phyloP scores from a whole-genome alignment of 2,888 invertebrate genomes.

The Elegia similella region DNA sequence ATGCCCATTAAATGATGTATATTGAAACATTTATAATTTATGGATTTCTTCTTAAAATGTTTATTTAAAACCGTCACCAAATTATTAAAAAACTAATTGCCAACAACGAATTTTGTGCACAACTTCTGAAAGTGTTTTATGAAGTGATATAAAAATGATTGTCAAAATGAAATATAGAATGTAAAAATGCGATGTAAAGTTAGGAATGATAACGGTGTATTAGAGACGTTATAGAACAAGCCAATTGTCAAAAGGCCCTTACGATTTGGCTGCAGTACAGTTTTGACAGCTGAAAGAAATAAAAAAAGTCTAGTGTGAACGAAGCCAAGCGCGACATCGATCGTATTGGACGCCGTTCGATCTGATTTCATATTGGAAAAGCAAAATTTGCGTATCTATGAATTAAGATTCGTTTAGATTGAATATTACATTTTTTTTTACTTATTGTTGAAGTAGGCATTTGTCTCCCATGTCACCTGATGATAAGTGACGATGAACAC shows the following conservation, averaged over 20 bases:
- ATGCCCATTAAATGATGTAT: not conserved
- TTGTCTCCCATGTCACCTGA: too few species aligned
- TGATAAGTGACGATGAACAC: too few species aligned
- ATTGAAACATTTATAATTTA: too few species aligned
- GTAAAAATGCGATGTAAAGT: conserved; percentile 10
- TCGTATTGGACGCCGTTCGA: not conserved
- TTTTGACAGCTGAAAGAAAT: conserved; percentile 77
- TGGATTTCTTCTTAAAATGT: not conserved
- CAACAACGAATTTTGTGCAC: not conserved
- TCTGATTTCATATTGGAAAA: not conserved
- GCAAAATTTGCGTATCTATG: not conserved
- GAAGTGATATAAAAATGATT: not conserved
- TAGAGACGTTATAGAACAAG: conserved; percentile 37
- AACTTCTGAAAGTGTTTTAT: not conserved
- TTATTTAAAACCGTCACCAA: not conserved
- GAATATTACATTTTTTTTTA: too few species aligned
- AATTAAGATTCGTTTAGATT: not conserved
- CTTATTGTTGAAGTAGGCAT: too few species aligned
- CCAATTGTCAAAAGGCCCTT: conserved; percentile 58
- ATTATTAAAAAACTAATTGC: not conserved
- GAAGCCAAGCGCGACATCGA: conserved; percentile 14
- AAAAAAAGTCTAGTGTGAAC: conserved; percentile 42
- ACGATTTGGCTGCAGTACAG: conserved; percentile 77
- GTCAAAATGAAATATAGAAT: not conserved
- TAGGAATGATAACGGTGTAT: conserved; percentile 30